Base-by-base conservation (phyloP, 53 echinoderm and acorn worm genomes). In the Zoroaster sp. region DNA sequence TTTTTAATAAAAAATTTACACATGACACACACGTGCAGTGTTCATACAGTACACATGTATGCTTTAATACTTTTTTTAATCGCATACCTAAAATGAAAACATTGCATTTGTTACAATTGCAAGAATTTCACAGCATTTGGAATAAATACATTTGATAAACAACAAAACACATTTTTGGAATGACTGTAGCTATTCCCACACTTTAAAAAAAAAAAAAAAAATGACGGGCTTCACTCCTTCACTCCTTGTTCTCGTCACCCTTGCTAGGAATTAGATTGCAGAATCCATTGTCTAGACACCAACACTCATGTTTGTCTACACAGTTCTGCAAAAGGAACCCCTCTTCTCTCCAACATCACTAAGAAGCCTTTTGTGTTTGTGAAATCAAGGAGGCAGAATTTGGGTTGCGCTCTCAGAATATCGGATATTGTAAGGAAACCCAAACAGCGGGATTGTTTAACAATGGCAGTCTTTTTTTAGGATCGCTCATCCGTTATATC, bases 391-490 rank as follows among this genome's bases (percentile, higher is more conserved):
- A 43, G 67, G 25, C 34, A 33, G 0, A 82, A 82, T 66, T 30
- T 46, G 23, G 63, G 66, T 38, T 40, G 20, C 0, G 21, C 23
- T 80, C 35, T 38, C 35, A 45, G 66, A 82, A 82, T 40, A 67
- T 30, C 41, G 0, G 8, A 31, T 44, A 67, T 32, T 15, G 44
- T 41, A 36, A 55, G 78, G 39, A 30, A 20, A 67, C 66, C 40
- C 31, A 82, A 82, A 82, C 82, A 68, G 14, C 40, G 32, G 82
- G 32, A 82, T 82, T 63, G 40, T 40, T 28, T 82, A 41, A 82
- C 82, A 82, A 67, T 33, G 68, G 33, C 9, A 1, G 18, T 11
- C 68, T 82, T 13, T n/a, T n/a, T 82, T 82, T 40, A 39, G 8
- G 43, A 43, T 82, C 82, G 11, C 35, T 67, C 82, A 82, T 66